Evolutionary conservation across 2,113 vertebrate species (phyloP).

Genomic region (Lamprotornis superbus): DNA sequence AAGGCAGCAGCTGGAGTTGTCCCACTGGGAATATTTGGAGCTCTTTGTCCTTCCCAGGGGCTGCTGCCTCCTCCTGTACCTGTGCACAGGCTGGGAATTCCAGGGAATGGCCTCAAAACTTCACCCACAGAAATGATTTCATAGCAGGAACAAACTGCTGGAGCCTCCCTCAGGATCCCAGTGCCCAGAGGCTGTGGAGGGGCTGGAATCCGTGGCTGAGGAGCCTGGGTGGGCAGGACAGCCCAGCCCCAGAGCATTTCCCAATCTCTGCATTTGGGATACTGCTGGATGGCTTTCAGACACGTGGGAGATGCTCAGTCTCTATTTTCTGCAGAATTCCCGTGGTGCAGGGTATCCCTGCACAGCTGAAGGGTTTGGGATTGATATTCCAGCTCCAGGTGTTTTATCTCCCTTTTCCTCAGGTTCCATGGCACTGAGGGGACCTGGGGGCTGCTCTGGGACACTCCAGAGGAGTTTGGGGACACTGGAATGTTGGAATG

Average conservation of each 20-base stretch:
- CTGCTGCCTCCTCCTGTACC: accelerated
- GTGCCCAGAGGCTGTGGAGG: background rate
- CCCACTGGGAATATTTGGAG: background rate
- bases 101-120: background rate
- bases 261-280: background rate
- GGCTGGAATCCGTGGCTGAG: background rate
- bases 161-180: background rate
- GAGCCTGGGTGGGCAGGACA: background rate
- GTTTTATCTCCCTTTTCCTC: background rate
- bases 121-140: background rate
- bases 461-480: background rate
- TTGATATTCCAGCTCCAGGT: background rate
- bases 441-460: background rate
- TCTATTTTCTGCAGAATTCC: background rate
- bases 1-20: background rate
- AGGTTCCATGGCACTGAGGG: background rate
- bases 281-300: background rate
- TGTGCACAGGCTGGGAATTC: background rate
- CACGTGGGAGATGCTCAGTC: accelerated
- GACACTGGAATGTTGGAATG: background rate
- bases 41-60: background rate
- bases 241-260: accelerated
- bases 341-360: background rate
- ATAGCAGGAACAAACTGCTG: background rate
- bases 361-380: background rate